A percentile compares a stretch with the other conserved stretches of the same genome.
Conservation (phyloP, 2,888 invertebrate genomes). For the Callimorpha dominula region DNA sequence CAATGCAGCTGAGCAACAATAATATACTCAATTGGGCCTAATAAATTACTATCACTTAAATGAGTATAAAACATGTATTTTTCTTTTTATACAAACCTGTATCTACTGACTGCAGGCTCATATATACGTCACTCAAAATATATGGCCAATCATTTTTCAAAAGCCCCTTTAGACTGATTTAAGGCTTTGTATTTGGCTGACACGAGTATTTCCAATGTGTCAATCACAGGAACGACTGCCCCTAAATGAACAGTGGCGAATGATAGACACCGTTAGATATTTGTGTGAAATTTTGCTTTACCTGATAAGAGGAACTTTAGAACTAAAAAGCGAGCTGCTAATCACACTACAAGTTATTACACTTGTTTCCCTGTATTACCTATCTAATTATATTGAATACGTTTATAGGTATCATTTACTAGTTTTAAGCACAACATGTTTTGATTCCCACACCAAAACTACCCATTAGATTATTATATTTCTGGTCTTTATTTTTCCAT, state of each 20-base stretch:
- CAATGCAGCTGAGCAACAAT: slow-evolving; percentile 37
- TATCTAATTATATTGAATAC: too few species aligned
- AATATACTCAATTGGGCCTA: slow-evolving; percentile 46
- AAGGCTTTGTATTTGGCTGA: slow-evolving; percentile 69
- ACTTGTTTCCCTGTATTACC: too few species aligned
- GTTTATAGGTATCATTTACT: too few species aligned
- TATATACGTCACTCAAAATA: slow-evolving; percentile 39
- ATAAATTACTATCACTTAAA: slow-evolving; percentile 51
- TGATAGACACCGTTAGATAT: slow-evolving; percentile 45
- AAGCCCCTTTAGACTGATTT: slow-evolving; percentile 69
- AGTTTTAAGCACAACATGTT: too few species aligned
- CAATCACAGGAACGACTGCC: slow-evolving; percentile 69
- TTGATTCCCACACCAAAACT: too few species aligned
- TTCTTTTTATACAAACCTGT: slow-evolving; percentile 42
- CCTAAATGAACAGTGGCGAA: slow-evolving; percentile 66
- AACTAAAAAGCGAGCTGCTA: neutral
- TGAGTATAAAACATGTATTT: slow-evolving; percentile 39
- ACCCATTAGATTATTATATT: too few species aligned
- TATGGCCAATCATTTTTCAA: slow-evolving; percentile 76
- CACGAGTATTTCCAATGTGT: slow-evolving; percentile 71
- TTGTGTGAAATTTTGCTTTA: slow-evolving; percentile 25
- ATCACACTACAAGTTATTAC: too few species aligned
- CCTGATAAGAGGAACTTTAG: slow-evolving; percentile 4
- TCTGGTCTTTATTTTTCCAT: too few species aligned
- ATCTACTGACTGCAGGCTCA: slow-evolving; percentile 30